Evolutionary conservation across 2,888 invertebrate genomes (phyloP).

Genomic region (Caenorhabditis japonica): DNA sequence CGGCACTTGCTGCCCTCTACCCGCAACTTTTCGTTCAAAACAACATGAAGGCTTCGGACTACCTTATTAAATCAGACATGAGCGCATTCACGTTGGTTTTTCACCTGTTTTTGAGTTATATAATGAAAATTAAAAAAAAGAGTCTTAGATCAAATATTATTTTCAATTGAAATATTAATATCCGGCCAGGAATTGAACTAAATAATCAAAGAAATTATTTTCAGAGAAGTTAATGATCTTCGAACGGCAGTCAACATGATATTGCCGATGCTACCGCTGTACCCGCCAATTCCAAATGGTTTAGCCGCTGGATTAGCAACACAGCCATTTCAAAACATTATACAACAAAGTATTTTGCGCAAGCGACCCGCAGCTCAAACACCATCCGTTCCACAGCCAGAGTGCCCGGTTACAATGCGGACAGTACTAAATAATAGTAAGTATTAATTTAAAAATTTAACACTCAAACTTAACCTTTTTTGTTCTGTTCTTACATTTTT

Average conservation of each 20-base stretch:
- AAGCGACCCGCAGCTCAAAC: conserved; percentile 32
- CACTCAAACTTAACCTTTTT: conserved; percentile 1
- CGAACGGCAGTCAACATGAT: conserved; percentile 40
- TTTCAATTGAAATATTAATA: neutral
- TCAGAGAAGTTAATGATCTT: conserved; percentile 55
- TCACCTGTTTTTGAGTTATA: neutral
- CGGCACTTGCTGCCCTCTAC: conserved; percentile 19
- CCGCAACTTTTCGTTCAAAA: conserved; percentile 15
- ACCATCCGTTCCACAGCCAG: conserved; percentile 51
- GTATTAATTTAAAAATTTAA: conserved; percentile 15
- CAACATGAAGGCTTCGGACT: conserved; percentile 13
- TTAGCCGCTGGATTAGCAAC: conserved; percentile 2
- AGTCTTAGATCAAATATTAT: neutral
- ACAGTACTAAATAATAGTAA: conserved; percentile 57
- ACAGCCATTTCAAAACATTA: conserved; percentile 14
- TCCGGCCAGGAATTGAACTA: too few relatives aligned
- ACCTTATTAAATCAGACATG: conserved; percentile 33
- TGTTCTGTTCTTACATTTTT: too few relatives aligned
- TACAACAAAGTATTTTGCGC: conserved; percentile 34
- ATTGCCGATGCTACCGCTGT: conserved; percentile 48
- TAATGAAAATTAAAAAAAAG: too few relatives aligned
- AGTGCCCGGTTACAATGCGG: conserved; percentile 64
- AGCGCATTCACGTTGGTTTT: conserved; percentile 49
- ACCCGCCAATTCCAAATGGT: conserved; percentile 10
- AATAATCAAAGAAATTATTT: conserved; percentile 25